Base-by-base conservation (phyloP, 35 echinoderm and acorn worm genomes). In the Ophiothrix spiculata region DNA sequence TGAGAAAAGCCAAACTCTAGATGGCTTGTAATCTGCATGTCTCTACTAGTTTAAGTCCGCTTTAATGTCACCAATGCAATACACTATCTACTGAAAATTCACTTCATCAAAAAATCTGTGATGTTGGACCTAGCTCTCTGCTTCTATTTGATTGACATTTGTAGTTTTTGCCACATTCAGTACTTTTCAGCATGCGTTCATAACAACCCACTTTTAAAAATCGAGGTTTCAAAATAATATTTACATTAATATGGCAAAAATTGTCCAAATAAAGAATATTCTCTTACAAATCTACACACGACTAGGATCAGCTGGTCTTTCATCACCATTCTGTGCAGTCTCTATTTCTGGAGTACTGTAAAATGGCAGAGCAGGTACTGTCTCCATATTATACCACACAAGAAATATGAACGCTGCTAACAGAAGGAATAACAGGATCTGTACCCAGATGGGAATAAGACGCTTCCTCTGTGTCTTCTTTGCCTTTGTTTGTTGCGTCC, bases 331-430 rank as follows among this genome's bases (percentile, higher is more conserved):
- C 19, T 49, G 19, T 49, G 19, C 42, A 49, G 42, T 6, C 42
- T 49, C 42, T 10, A 49, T 49, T 49, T 49, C 6, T 49, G 42
- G 42, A 10, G 42, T 49, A 19, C 42, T 49, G 19, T 49, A 10
- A 19, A 49, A 49, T 10, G 42, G 42, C 42, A 49, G 19, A 19
- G 42, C 42, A 10, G 42, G 42, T 19, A 49, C 33, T 21, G 80
- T 82, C 80, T 82, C 80, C 80, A 82, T 82, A 33, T 49, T 82
- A 17, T 82, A 82, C 80, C 80, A 82, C 39, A 82, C 40, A 11
- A 82, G 80, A 45, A 82, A 39, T 45, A 82, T 39, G 40, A 82
- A 82, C 31, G 39, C 42, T 10, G 80, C 28, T 4, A 82, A 15
- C 23, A 82, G 6, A 25, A 45, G 38, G 40, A 82, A 82, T 21